Percentiles rank a stretch among this genome's conserved stretches.
phyloP scores from a whole-genome alignment of 2,888 invertebrate species.

The Drosophila mettleri region DNA sequence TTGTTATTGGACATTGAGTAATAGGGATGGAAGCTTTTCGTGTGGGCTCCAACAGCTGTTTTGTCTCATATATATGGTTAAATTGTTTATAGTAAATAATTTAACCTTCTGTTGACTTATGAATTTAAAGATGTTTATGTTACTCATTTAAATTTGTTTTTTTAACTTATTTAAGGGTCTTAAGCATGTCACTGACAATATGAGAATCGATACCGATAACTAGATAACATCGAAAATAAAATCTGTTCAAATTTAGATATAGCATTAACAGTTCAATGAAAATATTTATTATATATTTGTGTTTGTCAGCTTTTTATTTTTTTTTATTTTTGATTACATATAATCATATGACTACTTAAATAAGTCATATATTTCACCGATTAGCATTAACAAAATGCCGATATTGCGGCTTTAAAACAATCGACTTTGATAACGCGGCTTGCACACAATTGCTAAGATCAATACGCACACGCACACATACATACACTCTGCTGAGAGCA shows the following conservation, averaged over 20 bases:
- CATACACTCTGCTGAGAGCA: slow-evolving; percentile 19
- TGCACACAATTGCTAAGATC: slow-evolving; percentile 25
- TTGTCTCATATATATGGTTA: background rate
- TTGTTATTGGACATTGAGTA: slow-evolving; percentile 5
- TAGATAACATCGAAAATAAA: background rate
- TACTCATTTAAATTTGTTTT: background rate
- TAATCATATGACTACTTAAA: background rate
- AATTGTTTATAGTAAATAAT: background rate
- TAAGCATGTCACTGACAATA: background rate
- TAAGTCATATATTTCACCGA: background rate
- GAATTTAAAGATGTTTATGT: background rate
- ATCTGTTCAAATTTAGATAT: background rate
- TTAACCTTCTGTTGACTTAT: background rate
- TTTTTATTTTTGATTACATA: background rate
- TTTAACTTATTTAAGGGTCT: background rate
- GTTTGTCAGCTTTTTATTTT: background rate
- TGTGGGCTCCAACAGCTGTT: slow-evolving; percentile 13
- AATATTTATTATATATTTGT: background rate
- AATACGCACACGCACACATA: slow-evolving; percentile 2
- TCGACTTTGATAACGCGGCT: slow-evolving; percentile 36
- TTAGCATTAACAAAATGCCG: slow-evolving; percentile 4
- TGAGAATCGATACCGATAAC: background rate
- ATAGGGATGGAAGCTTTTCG: slow-evolving; percentile 25
- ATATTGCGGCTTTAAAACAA: slow-evolving; percentile 30
- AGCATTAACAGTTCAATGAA: background rate